Evolutionary conservation across 2,888 invertebrate species (phyloP).

Genomic region (Eugnorisma glareosa): DNA sequence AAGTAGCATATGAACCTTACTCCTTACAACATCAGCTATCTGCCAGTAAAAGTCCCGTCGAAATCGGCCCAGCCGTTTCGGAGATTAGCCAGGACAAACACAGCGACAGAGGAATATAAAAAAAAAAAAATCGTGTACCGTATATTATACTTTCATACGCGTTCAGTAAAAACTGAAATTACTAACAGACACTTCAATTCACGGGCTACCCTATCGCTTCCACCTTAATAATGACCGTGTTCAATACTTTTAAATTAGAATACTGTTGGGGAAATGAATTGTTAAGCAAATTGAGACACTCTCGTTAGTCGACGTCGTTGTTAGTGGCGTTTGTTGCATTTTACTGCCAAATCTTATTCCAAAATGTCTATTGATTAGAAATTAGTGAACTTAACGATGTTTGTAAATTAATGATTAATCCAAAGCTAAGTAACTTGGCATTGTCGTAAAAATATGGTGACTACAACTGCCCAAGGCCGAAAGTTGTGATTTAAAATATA

Average conservation of each 20-base stretch:
- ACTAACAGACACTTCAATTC: no score
- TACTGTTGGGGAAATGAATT: neutral
- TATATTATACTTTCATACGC: no score
- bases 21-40: no score
- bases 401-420: neutral
- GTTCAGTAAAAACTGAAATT: no score
- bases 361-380: neutral
- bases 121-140: no score
- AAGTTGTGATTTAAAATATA: neutral
- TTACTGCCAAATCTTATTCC: neutral
- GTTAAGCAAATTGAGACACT: neutral
- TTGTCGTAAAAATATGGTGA: neutral
- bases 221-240: constrained; percentile 15
- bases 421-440: neutral
- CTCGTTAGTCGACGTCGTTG: neutral
- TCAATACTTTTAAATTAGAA: constrained; percentile 28
- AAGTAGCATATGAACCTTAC: no score
- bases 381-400: neutral
- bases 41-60: no score
- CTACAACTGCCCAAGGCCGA: neutral
- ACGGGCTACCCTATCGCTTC: neutral
- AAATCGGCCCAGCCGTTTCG: no score
- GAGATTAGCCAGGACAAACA: no score
- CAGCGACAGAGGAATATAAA: no score
- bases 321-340: neutral